Conservation (phyloP, 2,888 invertebrate genomes). For the Homarus gammarus region DNA sequence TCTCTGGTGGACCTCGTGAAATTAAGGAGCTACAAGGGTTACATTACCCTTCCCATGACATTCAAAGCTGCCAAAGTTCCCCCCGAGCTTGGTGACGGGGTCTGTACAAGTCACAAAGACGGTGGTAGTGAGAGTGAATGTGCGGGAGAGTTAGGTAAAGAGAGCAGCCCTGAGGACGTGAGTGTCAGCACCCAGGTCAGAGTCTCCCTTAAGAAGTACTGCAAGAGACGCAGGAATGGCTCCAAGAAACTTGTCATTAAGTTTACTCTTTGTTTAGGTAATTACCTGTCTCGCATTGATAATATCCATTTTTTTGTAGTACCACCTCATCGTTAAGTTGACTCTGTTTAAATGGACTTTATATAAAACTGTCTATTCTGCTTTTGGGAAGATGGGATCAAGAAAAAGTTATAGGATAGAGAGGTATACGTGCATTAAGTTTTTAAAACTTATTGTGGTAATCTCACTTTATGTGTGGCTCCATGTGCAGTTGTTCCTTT, state of each 20-base stretch:
- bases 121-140: background rate
- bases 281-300: too few species aligned
- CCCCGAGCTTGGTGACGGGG: background rate
- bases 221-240: conserved; percentile 47
- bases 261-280: conserved; percentile 67
- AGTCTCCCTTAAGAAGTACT: conserved; percentile 56
- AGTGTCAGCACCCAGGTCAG: conserved; percentile 54
- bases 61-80: conserved; percentile 20
- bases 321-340: background rate
- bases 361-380: too few species aligned
- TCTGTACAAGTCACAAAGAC: background rate
- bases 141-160: background rate
- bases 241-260: conserved; percentile 53
- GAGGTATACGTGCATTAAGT: too few species aligned
- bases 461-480: too few species aligned
- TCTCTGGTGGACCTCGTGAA: conserved; percentile 60
- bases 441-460: too few species aligned
- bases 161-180: conserved; percentile 1
- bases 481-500: too few species aligned
- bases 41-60: conserved; percentile 57
- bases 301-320: too few species aligned
- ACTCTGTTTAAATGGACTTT: background rate
- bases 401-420: too few species aligned
- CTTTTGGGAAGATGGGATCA: too few species aligned
- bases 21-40: conserved; percentile 52